Conservation (phyloP, 2,113 vertebrate genomes). For the Caloenas nicobarica region DNA sequence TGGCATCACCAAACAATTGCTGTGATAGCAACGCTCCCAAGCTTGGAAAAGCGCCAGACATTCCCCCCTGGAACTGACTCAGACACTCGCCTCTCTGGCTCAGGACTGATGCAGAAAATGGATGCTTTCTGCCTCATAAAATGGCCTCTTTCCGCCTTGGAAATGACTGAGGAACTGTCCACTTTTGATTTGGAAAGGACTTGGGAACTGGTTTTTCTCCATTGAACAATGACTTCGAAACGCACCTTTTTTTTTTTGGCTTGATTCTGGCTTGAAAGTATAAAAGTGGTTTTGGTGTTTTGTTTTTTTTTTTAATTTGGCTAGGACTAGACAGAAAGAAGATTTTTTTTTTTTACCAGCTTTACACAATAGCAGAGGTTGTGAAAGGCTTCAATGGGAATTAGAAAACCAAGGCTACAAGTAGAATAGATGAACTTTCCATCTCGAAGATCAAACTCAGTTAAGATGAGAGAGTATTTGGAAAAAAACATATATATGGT, state of each 20-base stretch:
- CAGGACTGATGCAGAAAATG: slow-evolving; percentile 58
- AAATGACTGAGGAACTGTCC: slow-evolving; percentile 25
- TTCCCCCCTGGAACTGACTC: slow-evolving; percentile 58
- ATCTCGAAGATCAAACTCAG: not conserved
- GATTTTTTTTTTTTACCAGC: not conserved
- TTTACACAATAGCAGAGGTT: not conserved
- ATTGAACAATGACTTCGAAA: not conserved
- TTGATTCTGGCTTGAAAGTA: not conserved
- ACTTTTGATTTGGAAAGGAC: slow-evolving; percentile 21
- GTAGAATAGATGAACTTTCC: not conserved
- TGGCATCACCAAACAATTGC: slow-evolving; percentile 60
- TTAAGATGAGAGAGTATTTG: not conserved
- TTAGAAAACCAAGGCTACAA: not conserved
- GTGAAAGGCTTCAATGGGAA: not conserved
- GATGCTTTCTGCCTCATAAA: slow-evolving; percentile 60
- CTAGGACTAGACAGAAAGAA: not conserved
- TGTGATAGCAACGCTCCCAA: slow-evolving; percentile 60
- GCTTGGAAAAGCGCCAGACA: slow-evolving; percentile 53
- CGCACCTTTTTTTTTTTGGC: not conserved
- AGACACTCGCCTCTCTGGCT: slow-evolving; percentile 38
- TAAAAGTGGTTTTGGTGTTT: not conserved
- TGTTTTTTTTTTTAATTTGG: not conserved
- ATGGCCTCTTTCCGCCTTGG: slow-evolving; percentile 52
- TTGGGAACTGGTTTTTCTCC: not conserved
- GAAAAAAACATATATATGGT: not conserved